Base-by-base conservation (phyloP, 2,797 vertebrate genomes). In the Emydoidea blandingii region DNA sequence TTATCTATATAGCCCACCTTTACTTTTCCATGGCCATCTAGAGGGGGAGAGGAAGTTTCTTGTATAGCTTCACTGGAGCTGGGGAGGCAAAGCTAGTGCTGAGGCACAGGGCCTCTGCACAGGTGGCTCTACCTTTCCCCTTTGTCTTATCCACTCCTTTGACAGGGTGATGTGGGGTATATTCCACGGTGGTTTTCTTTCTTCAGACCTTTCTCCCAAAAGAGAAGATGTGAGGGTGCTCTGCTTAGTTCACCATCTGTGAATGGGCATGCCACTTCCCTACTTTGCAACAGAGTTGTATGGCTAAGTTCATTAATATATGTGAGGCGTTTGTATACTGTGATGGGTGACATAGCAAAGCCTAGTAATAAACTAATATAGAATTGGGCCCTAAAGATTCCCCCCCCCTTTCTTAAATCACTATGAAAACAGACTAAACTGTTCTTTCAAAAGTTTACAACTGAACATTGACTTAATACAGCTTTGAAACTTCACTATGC, bases 1-100 rank as follows among this genome's bases (percentile, higher is more conserved):
- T 19, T n/a, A 34, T n/a, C 34, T 21, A 19, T 6, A 0, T 83
- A 8, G 57, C 4, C 31, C 1, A 5, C 14, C 81, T 21, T 57
- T 3, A 37, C 59, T 76, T 52, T 59, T 86, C 15, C 65, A 0
- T 2, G 19, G 79, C 25, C 1, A 2, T 84, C 15, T 80, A 6
- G 56, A 57, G 6, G 12, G 49, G 6, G 4, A 5, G 31, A 41
- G 31, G 34, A 65, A 65, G 16, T n/a, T n/a, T 18, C 37, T 72
- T 83, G 2, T n/a, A 16, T 4, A 84, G 44, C 21, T 54, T 53
- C 34, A 37, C 52, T 25, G 7, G 50, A 53, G 8, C 52, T 9
- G 4, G 34, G 16, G 31, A 16, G 29, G 34, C 34, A 65, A 34
- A 65, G 16, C 62, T n/a, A 65, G 18, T 94, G n/a, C n/a, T 83